These are phyloP conservation scores for Phenganax subtilis DNA, from an alignment of 92 coral and sea anemone species.

Conservation along the genomic window DNA sequence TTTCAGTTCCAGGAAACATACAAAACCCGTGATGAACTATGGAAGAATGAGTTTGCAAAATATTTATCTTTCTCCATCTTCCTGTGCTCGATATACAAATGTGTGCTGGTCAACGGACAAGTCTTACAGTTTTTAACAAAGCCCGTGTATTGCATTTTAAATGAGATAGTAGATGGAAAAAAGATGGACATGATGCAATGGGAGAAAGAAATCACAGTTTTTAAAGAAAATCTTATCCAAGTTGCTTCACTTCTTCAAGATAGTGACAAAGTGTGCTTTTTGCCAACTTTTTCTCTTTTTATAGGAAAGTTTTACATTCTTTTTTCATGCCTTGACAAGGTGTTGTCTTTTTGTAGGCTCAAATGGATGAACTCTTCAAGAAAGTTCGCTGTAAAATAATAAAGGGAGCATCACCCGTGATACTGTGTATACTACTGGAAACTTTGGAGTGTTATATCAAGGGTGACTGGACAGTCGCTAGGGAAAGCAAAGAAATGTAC, in stretches of 20 bases:
- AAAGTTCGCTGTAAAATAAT: slow-evolving; percentile 62
- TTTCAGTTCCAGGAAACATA: slow-evolving; percentile 62
- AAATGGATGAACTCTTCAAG: slow-evolving; percentile 61
- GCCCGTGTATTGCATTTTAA: slow-evolving; percentile 58
- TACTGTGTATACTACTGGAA: slow-evolving; percentile 75
- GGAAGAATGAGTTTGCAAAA: slow-evolving; percentile 45
- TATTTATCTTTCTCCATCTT: slow-evolving; percentile 69
- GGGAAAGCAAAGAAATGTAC: slow-evolving; percentile 5
- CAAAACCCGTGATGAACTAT: slow-evolving; percentile 62
- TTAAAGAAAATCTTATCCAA: slow-evolving; percentile 54
- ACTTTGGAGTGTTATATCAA: slow-evolving; percentile 48
- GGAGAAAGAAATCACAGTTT: slow-evolving; percentile 60
- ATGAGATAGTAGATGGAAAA: slow-evolving; percentile 55
- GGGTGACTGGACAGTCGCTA: slow-evolving; percentile 16
- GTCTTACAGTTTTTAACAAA: slow-evolving; percentile 67
- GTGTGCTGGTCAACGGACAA: slow-evolving; percentile 54
- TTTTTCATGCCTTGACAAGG: neutral
- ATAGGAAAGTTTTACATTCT: neutral
- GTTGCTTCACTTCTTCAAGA: slow-evolving; percentile 59
- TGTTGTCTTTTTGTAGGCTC: slow-evolving; percentile 45
- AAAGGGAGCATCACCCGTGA: slow-evolving; percentile 50
- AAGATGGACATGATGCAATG: slow-evolving; percentile 23
- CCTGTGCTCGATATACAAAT: slow-evolving; percentile 71
- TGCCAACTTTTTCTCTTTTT: neutral
- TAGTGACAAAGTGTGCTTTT: slow-evolving; percentile 56